Evolutionary conservation across 30 jellyfish, hydroid and myxozoan genomes (phyloP).

Genomic region (Aurelia sp.): DNA sequence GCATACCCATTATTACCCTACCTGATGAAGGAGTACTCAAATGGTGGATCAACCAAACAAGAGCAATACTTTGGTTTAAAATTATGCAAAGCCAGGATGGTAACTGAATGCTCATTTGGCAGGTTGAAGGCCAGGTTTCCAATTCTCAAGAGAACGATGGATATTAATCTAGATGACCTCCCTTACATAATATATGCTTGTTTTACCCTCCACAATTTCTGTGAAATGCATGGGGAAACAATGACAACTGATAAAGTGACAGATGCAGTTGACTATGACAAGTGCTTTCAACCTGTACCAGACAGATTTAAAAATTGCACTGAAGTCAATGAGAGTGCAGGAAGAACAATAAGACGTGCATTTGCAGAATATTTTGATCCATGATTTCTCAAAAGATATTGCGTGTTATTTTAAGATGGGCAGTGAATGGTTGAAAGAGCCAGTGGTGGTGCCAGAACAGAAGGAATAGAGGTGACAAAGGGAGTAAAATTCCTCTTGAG

Average conservation of each 20-base stretch:
- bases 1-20: conserved; percentile 36
- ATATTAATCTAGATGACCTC: neutral
- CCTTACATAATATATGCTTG: conserved; percentile 1
- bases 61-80: conserved; percentile 34
- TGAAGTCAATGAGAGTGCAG: conserved; percentile 19
- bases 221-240: conserved; percentile 32
- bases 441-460: conserved; percentile 17
- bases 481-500: too few relatives aligned
- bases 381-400: neutral
- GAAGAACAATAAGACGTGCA: conserved; percentile 8
- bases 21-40: conserved; percentile 23
- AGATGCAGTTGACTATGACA: conserved; percentile 29
- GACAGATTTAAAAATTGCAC: conserved; percentile 15
- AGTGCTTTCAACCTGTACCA: conserved; percentile 16
- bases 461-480: neutral
- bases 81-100: conserved; percentile 33
- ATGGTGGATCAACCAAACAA: conserved; percentile 8
- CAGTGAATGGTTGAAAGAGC: conserved; percentile 2
- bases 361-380: conserved; percentile 19
- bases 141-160: neutral
- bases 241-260: conserved; percentile 32
- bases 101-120: conserved; percentile 26
- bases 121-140: conserved; percentile 13
- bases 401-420: neutral
- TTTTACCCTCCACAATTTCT: conserved; percentile 15